Percentiles rank a stretch among this genome's conserved stretches.
Evolutionary conservation across 2,797 vertebrate genomes (phyloP).

Genomic region (Triplophysa bombifrons): DNA sequence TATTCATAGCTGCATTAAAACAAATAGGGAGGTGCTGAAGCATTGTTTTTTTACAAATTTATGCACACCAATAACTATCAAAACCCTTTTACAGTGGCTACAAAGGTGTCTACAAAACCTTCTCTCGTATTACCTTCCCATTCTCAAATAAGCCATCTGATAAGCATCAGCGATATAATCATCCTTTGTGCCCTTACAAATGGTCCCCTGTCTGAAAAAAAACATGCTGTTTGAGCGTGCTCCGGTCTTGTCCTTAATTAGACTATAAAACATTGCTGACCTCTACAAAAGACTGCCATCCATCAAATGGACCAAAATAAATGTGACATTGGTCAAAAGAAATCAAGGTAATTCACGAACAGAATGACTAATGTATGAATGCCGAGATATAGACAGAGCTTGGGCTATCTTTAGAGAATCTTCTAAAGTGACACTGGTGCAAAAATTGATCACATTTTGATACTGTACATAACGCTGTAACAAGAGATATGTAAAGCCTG

Average conservation of each 20-base stretch:
- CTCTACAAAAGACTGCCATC: conserved; percentile 39
- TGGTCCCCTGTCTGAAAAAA: conserved; percentile 21
- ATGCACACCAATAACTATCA: neutral
- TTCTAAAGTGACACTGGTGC: neutral
- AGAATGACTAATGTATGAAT: conserved; percentile 12
- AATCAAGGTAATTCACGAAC: conserved; percentile 1
- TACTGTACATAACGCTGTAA: neutral
- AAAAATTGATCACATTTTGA: conserved; percentile 7
- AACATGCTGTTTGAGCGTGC: conserved; percentile 36
- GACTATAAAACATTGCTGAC: conserved; percentile 44
- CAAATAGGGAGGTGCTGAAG: no score
- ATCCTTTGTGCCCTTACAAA: conserved; percentile 35
- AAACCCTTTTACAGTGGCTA: neutral
- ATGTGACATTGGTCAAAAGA: neutral
- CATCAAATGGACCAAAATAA: conserved; percentile 39
- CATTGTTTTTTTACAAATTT: no score
- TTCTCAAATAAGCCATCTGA: conserved; percentile 33
- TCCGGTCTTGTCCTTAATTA: conserved; percentile 42
- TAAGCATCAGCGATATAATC: conserved; percentile 36
- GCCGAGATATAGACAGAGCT: neutral
- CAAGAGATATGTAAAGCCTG: neutral
- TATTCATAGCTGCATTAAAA: no score
- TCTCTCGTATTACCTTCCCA: conserved; percentile 19
- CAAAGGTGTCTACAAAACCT: neutral
- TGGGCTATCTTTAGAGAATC: conserved; percentile 1